Evolutionary conservation across 1,140 invertebrate species (phyloP).

Genomic region (Drosophila sproati): DNA sequence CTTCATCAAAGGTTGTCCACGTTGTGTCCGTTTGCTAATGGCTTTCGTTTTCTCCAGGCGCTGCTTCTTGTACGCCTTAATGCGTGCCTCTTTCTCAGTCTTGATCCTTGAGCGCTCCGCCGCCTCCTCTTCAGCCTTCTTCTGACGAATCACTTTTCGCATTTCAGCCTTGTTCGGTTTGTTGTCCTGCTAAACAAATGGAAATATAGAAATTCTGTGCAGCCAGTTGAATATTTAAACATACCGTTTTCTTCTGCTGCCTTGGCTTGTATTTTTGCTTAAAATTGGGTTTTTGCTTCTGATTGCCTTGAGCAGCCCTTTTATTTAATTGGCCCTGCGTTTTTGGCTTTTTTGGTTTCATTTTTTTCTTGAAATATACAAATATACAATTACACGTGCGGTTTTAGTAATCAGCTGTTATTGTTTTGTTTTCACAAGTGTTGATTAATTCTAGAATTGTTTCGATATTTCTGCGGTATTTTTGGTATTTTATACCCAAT

Average conservation of each 20-base stretch:
- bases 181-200: conserved; percentile 38
- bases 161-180: conserved; percentile 70
- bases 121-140: conserved; percentile 57
- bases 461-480: background rate
- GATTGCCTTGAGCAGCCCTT: conserved; percentile 11
- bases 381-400: conserved; percentile 42
- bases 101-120: conserved; percentile 58
- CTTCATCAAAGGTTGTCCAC: conserved; percentile 80
- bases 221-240: background rate
- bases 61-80: conserved; percentile 74
- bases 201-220: background rate
- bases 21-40: conserved; percentile 73
- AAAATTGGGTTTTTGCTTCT: conserved; percentile 50
- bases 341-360: conserved; percentile 55
- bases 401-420: conserved; percentile 20
- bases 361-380: conserved; percentile 30
- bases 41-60: conserved; percentile 75
- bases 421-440: background rate
- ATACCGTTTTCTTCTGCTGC: conserved; percentile 46
- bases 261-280: conserved; percentile 51
- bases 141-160: conserved; percentile 57
- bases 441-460: background rate
- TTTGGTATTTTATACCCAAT: conserved; percentile 12
- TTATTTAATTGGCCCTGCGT: conserved; percentile 35
- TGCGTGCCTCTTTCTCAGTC: conserved; percentile 67